Conservation (phyloP, 2,888 invertebrate genomes). For the Urechis unicinctus region DNA sequence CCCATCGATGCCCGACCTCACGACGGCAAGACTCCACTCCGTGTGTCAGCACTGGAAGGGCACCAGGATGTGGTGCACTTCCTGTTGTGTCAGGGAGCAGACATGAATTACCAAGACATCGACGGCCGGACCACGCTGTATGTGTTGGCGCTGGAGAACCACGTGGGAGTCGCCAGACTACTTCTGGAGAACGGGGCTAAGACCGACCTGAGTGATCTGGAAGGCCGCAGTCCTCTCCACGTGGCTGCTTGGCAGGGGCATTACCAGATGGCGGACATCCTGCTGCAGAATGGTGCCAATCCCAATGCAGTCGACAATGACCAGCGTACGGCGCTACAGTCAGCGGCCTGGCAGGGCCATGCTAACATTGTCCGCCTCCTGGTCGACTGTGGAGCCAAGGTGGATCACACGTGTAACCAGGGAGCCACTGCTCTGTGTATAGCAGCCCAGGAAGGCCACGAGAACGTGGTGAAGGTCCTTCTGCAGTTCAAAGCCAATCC, state of each 20-base stretch:
- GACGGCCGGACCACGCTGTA: slow-evolving; percentile 88
- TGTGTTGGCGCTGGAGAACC: slow-evolving; percentile 63
- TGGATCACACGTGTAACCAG: slow-evolving; percentile 88
- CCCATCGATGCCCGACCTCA: slow-evolving; percentile 64
- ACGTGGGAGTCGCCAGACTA: slow-evolving; percentile 27
- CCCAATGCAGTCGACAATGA: slow-evolving; percentile 61
- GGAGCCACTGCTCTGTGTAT: slow-evolving; percentile 91
- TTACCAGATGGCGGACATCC: slow-evolving; percentile 79
- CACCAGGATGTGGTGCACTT: slow-evolving; percentile 58
- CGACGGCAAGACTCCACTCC: slow-evolving; percentile 56
- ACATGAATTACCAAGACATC: slow-evolving; percentile 82
- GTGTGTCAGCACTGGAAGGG: slow-evolving; percentile 73
- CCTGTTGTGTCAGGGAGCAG: slow-evolving; percentile 65
- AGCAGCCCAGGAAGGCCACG: slow-evolving; percentile 92
- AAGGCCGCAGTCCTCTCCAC: slow-evolving; percentile 75
- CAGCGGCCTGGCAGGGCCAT: slow-evolving; percentile 94
- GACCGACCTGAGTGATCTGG: slow-evolving; percentile 63
- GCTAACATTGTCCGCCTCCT: slow-evolving; percentile 70
- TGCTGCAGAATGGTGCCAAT: slow-evolving; percentile 76
- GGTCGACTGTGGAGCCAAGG: slow-evolving; percentile 72
- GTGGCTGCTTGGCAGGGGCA: slow-evolving; percentile 84
- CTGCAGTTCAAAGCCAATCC: slow-evolving; percentile 52
- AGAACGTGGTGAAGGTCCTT: slow-evolving; percentile 73
- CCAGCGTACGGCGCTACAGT: slow-evolving; percentile 78
- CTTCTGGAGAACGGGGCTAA: slow-evolving; percentile 55